phyloP scores from a whole-genome alignment of 92 coral and sea anemone genomes.

The Heliopora coerulea region DNA sequence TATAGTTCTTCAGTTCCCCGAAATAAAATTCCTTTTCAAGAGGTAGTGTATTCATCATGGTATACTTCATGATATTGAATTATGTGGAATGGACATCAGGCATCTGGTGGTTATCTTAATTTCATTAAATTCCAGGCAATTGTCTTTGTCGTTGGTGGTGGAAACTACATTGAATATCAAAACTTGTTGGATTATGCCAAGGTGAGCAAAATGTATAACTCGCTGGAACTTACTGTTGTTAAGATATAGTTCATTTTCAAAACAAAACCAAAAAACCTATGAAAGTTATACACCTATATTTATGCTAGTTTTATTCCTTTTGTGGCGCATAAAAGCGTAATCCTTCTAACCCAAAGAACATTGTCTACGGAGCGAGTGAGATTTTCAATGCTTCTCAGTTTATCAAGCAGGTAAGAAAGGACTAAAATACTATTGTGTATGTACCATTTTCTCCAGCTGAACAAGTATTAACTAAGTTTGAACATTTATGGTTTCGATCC shows the following conservation, averaged over 20 bases:
- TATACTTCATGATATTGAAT: neutral
- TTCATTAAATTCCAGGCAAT: conserved; percentile 63
- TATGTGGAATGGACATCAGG: too few species aligned
- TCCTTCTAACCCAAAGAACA: conserved; percentile 79
- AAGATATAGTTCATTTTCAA: conserved; percentile 1
- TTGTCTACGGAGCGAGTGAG: conserved; percentile 94
- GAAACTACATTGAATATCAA: conserved; percentile 95
- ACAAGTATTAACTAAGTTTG: neutral
- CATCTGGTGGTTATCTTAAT: neutral
- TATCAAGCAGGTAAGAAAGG: conserved; percentile 69
- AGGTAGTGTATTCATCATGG: conserved; percentile 46
- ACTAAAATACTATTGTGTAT: neutral
- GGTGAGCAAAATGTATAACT: conserved; percentile 51
- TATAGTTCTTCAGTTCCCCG: conserved; percentile 81
- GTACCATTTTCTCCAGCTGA: too few species aligned
- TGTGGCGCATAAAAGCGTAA: conserved; percentile 61
- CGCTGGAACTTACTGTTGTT: too few species aligned
- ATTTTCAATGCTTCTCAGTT: conserved; percentile 91
- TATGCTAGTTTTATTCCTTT: neutral
- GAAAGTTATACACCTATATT: neutral
- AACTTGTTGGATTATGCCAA: conserved; percentile 89
- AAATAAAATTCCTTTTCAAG: conserved; percentile 91
- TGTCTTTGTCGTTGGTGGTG: conserved; percentile 94
- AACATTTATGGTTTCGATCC: neutral
- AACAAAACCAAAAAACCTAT: neutral